Percentiles rank a stretch among this genome's conserved stretches.
phyloP scores from a whole-genome alignment of 1,140 invertebrate species.

The Glossosoma conforme region DNA sequence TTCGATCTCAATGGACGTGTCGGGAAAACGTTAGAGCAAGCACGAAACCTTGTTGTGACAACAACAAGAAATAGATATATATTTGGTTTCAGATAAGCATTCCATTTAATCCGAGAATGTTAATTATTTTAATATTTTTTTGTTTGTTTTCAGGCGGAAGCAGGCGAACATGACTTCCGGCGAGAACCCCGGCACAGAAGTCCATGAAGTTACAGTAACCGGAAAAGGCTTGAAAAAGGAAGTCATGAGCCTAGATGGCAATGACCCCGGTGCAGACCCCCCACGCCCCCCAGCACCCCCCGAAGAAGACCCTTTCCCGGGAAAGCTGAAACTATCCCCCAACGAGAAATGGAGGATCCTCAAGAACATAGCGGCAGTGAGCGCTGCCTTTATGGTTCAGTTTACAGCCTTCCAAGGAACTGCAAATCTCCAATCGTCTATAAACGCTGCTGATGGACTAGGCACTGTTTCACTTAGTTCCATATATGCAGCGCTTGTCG shows the following conservation, averaged over 20 bases:
- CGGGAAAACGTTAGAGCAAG: too few species aligned
- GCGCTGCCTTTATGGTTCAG: constrained; percentile 85
- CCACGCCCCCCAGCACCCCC: constrained; percentile 58
- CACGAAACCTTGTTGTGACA: too few species aligned
- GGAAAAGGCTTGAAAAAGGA: constrained; percentile 67
- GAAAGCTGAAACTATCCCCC: constrained; percentile 71
- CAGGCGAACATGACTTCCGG: too few species aligned
- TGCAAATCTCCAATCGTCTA: constrained; percentile 83
- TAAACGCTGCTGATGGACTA: constrained; percentile 76
- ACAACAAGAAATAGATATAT: too few species aligned
- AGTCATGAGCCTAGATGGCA: constrained; percentile 58
- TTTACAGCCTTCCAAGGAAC: constrained; percentile 90
- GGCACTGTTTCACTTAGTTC: constrained; percentile 80
- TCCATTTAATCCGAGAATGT: too few species aligned
- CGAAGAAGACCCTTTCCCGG: constrained; percentile 58
- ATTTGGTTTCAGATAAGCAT: too few species aligned
- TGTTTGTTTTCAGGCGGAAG: too few species aligned
- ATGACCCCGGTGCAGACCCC: constrained; percentile 47
- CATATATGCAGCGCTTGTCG: constrained; percentile 82
- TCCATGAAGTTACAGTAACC: too few species aligned
- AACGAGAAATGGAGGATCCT: constrained; percentile 82
- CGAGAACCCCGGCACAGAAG: too few species aligned
- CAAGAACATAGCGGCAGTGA: constrained; percentile 82
- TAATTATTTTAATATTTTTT: too few species aligned
- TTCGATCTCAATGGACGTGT: too few species aligned